These are phyloP conservation scores for Lepidochrysops patricia DNA, from an alignment of 2,888 invertebrate genomes.

Conservation along the genomic window DNA sequence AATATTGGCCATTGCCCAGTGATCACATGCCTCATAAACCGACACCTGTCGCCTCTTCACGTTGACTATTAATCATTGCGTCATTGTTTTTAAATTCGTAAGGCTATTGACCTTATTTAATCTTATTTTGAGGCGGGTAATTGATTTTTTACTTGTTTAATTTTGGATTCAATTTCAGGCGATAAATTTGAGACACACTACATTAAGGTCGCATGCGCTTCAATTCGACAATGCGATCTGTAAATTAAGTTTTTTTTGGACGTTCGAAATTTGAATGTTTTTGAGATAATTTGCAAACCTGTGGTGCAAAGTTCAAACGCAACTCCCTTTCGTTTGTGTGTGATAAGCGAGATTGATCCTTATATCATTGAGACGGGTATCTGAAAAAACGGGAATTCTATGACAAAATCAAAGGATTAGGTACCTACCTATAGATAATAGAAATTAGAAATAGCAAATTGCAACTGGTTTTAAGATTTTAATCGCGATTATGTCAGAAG, in stretches of 20 bases:
- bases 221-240: not conserved
- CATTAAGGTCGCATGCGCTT: not conserved
- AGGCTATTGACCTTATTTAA: constrained; percentile 4
- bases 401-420: no score
- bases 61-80: not conserved
- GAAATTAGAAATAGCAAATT: no score
- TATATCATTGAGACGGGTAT: no score
- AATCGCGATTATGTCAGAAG: not conserved
- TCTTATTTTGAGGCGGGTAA: not conserved
- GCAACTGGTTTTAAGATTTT: no score
- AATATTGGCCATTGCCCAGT: not conserved
- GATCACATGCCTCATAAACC: not conserved
- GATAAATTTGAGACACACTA: not conserved
- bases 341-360: no score
- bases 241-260: no score
- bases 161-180: not conserved
- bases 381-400: no score
- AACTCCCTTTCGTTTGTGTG: no score
- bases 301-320: no score
- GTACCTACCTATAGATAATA: no score
- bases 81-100: constrained; percentile 3
- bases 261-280: no score
- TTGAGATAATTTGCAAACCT: no score
- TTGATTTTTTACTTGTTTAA: not conserved
- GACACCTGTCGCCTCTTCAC: not conserved